Evolutionary conservation across 2,797 vertebrate genomes (phyloP), one percentile per base, ranked within the genome.

Genomic region (Sebastolobus altivelis): DNA sequence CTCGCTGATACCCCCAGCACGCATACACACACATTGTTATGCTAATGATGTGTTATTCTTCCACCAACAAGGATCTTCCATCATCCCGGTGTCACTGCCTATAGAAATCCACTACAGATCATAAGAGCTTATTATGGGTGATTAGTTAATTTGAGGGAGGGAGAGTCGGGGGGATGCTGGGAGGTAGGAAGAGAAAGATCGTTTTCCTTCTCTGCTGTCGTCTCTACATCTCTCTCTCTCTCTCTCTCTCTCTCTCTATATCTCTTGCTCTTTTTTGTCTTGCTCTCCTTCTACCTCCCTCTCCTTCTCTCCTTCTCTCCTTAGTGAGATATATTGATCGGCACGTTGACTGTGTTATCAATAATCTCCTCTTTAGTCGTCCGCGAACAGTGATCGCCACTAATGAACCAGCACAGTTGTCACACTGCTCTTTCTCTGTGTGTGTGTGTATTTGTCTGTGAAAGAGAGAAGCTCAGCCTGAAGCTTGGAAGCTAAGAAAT

Each of bases 111-210:
- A 95, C 96, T 97, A 96, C 95, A 95, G 96, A 97, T 97, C 95
- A 96, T 98, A 97, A 97, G 97, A 95, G 97, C 96, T 97, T 96
- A 97, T 98, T 97, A 98, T 97, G 96, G 96, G 96, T 95, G 95
- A 95, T 97, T 98, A 97, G 97, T 96, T 95, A 93, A 94, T 96
- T 95, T 93, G 95, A 92, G 88, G 90, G 86, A 88, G 88, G 82
- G 85, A 89, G 83, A 80, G 77, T 66, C 68, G 61, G 81, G 75
- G 81, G 87, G 65, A 89, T 75, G 75, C 88, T 82, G 87, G 89
- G 91, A 89, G 89, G 89, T 90, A 90, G 79, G 71, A 82, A 77
- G 81, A 83, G 81, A 82, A 69, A 75, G 75, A 88, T 87, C 46
- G 69, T 92, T 92, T 87, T 90, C 35, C 38, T 82, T 77, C 72